Conservation (phyloP, 1,140 invertebrate species). For the Aphelenchoides fujianensis region DNA sequence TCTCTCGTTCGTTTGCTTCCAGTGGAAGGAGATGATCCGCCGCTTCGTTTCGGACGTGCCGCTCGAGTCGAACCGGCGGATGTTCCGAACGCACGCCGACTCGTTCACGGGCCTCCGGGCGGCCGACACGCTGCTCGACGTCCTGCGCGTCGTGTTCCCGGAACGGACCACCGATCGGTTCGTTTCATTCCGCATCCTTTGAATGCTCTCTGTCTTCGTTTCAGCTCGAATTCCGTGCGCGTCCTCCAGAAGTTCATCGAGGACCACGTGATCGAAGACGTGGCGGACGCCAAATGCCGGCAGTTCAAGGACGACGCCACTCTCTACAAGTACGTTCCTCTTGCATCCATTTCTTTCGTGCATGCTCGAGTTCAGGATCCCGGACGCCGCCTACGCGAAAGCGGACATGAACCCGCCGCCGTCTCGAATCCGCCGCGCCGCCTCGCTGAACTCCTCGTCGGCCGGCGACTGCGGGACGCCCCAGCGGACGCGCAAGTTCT, state of each 20-base stretch:
- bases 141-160: background rate
- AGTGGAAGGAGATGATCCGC: conserved; percentile 10
- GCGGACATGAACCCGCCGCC: background rate
- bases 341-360: background rate
- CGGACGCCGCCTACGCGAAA: background rate
- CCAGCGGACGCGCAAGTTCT: background rate
- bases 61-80: background rate
- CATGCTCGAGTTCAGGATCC: background rate
- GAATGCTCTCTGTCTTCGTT: background rate
- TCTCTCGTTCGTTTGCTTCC: too few relatives aligned
- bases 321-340: background rate
- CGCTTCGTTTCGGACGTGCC: background rate
- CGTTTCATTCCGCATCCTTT: background rate
- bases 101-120: background rate
- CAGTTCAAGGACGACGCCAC: background rate
- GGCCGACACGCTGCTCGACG: background rate
- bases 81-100: background rate
- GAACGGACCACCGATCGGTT: conserved; percentile 1
- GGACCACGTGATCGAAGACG: conserved; percentile 6
- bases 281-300: background rate
- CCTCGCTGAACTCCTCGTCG: background rate
- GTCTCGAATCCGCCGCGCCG: background rate
- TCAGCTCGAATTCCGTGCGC: conserved; percentile 6
- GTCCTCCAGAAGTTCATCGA: conserved; percentile 9
- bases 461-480: background rate